These are phyloP conservation scores for Dromaius novaehollandiae DNA, from an alignment of 2,113 vertebrate genomes.

Conservation along the genomic window DNA sequence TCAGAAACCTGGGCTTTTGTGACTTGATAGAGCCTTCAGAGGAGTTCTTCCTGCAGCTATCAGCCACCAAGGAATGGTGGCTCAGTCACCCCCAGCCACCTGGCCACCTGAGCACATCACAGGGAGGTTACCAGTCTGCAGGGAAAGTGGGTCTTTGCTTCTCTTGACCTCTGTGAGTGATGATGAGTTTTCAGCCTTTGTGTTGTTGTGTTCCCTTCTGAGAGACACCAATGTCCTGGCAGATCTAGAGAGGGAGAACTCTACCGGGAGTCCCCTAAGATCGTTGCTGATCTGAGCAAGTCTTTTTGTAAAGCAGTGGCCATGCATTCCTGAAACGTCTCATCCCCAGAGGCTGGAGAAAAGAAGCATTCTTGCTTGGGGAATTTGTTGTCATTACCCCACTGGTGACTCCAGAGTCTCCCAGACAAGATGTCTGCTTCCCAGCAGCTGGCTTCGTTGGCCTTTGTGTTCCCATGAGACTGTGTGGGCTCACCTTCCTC, in stretches of 20 bases:
- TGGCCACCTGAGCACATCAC: too few species aligned
- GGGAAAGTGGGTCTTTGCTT: background rate
- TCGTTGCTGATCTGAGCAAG: background rate
- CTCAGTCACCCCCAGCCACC: background rate
- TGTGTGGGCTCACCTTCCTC: conserved; percentile 34
- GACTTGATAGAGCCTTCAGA: background rate
- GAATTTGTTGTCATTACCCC: background rate
- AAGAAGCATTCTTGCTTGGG: background rate
- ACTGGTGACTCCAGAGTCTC: background rate
- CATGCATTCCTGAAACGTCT: background rate
- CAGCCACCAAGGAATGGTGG: background rate
- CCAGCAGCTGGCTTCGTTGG: background rate
- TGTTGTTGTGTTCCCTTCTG: background rate
- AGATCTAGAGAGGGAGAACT: background rate
- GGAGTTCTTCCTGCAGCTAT: background rate
- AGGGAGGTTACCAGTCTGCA: too few species aligned
- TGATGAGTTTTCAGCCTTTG: background rate
- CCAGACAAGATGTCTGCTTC: background rate
- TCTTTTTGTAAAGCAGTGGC: background rate
- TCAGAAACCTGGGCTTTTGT: background rate
- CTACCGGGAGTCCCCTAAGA: background rate
- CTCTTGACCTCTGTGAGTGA: background rate
- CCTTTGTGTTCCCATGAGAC: background rate
- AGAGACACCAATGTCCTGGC: background rate
- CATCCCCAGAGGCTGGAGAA: background rate